Evolutionary conservation across 2,888 invertebrate species (phyloP), one percentile per base, ranked within the genome.

Genomic region (Caenorhabditis sp.): DNA sequence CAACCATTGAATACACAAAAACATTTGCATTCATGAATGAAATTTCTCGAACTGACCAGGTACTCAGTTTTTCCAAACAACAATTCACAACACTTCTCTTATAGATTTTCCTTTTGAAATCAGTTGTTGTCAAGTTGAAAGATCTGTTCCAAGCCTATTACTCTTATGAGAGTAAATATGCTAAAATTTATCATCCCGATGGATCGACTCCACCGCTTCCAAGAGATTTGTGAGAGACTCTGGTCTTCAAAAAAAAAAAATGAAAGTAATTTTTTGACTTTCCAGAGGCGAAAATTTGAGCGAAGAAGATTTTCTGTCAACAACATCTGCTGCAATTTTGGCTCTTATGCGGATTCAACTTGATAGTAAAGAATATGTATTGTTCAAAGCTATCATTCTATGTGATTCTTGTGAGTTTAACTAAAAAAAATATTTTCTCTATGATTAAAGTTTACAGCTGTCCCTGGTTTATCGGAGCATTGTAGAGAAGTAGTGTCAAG

Each of bases 21-120:
- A 81, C 81, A 0, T 81, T 81, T 62, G 69, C 72, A 58, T 81
- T 81, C 53, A 70, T 79, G 24, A 62, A 77, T 19, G 62, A 73
- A 53, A 63, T 81, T 37, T 43, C 10, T 1, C 58, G 59, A 37
- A 19, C 54, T 1, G 80, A 80, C 58, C 67, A 71, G 66, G 71
- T 80, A 26, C 4, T 19, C 10, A n/a, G 6, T 6, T 31, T 31
- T 31, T 31, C 31, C 24, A 27, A 14, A 21, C 31, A 43, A 19
- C 12, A 24, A n/a, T 17, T 43, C 17, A 12, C 4, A 31, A 31
- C 10, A 31, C 5, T 31, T 31, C 10, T 12, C 4, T 17, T 50
- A 14, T 27, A 73, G 68, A 58, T 73, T 27, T 50, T 65, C 0
- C 63, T 73, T 17, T 37, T 73, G 0, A 53, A 59, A 53, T 62